phyloP scores from a whole-genome alignment of 2,797 vertebrate genomes.

The Chelon auratus region DNA sequence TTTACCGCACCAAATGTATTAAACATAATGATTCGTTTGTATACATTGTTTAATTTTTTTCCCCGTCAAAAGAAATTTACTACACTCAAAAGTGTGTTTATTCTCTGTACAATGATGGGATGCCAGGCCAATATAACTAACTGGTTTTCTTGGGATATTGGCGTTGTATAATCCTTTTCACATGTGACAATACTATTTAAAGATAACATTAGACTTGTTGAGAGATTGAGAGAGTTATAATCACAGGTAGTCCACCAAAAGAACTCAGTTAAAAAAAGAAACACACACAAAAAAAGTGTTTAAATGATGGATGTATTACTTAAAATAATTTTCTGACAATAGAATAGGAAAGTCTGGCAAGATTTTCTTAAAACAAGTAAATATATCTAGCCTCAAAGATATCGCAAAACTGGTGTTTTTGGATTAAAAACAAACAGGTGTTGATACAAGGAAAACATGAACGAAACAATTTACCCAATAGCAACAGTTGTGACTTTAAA shows the following conservation, averaged over 20 bases:
- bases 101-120: not conserved
- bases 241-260: not conserved
- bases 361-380: no score
- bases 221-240: no score
- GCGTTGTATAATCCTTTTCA: not conserved
- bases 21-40: not conserved
- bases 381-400: no score
- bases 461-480: no score
- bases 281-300: not conserved
- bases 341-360: no score
- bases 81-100: not conserved
- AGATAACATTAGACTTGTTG: not conserved
- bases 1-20: not conserved
- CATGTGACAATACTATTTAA: not conserved
- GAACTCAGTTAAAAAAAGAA: not conserved
- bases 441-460: no score
- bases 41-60: not conserved
- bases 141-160: not conserved
- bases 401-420: no score
- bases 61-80: not conserved
- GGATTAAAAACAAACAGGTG: no score
- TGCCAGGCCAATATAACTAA: not conserved
- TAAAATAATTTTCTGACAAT: constrained; percentile 29
- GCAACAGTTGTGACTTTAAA: no score
- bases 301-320: constrained; percentile 6